These are phyloP conservation scores for Sericinus montela DNA, from an alignment of 2,888 invertebrate genomes.

Conservation along the genomic window DNA sequence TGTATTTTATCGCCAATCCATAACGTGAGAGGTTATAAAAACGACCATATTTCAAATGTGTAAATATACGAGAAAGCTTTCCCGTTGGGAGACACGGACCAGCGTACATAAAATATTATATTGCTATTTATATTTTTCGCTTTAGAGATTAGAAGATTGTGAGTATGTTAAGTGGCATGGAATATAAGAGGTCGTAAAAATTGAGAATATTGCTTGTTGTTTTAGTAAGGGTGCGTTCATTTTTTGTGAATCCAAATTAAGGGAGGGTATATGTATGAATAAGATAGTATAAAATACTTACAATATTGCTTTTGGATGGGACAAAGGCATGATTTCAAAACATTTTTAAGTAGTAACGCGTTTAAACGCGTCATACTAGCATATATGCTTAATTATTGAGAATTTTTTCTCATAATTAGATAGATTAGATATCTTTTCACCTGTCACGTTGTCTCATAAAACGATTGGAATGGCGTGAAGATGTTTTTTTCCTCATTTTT, in stretches of 20 bases:
- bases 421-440: no score
- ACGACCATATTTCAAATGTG: constrained; percentile 64
- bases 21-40: constrained; percentile 63
- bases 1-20: constrained; percentile 66
- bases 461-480: no score
- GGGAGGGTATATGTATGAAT: not conserved
- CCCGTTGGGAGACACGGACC: constrained; percentile 33
- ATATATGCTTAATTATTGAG: no score
- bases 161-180: constrained; percentile 30
- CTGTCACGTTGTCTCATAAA: no score
- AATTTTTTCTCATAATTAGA: no score
- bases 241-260: not conserved
- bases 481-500: no score
- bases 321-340: no score
- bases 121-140: constrained; percentile 46
- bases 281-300: not conserved
- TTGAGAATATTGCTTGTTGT: constrained; percentile 1
- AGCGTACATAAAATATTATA: constrained; percentile 55
- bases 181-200: constrained; percentile 13
- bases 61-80: constrained; percentile 54
- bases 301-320: no score
- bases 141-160: constrained; percentile 38
- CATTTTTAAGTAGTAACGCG: no score
- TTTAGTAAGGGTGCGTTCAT: not conserved
- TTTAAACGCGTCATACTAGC: no score